A percentile compares a stretch with the other conserved stretches of the same genome.
Conservation (phyloP, 1,140 invertebrate species). For the Meloidogyne hapla region DNA sequence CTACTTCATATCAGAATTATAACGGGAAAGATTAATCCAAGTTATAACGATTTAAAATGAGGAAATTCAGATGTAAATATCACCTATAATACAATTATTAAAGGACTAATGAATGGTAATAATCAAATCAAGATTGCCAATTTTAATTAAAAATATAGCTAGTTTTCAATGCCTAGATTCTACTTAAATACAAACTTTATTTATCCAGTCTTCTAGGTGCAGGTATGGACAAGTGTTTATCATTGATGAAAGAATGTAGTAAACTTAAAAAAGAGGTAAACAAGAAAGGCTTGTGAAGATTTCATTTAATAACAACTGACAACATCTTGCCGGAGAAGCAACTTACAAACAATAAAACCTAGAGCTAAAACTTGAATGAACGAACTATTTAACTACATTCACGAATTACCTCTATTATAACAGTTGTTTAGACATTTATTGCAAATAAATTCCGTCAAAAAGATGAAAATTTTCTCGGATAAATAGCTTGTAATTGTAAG, state of each 20-base stretch:
- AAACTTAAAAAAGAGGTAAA: neutral
- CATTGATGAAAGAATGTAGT: neutral
- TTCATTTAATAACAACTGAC: neutral
- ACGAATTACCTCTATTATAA: neutral
- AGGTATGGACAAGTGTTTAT: neutral
- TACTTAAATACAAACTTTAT: constrained; percentile 2
- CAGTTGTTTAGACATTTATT: neutral
- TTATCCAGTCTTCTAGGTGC: neutral
- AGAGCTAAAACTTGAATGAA: neutral
- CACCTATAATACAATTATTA: too few species aligned
- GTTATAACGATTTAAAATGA: too few species aligned
- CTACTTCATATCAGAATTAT: too few species aligned
- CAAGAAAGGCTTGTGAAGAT: neutral
- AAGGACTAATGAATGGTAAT: too few species aligned
- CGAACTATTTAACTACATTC: neutral
- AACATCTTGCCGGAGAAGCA: neutral
- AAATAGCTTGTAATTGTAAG: neutral
- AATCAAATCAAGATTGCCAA: too few species aligned
- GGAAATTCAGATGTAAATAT: too few species aligned
- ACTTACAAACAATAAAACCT: neutral
- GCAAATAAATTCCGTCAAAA: neutral
- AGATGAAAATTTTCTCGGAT: neutral
- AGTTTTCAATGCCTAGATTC: too few species aligned
- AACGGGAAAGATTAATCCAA: too few species aligned
- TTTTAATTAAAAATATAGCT: too few species aligned